Evolutionary conservation across 2,888 invertebrate genomes (phyloP), one percentile per base, ranked within the genome.

Genomic region (Eilema griseolum): DNA sequence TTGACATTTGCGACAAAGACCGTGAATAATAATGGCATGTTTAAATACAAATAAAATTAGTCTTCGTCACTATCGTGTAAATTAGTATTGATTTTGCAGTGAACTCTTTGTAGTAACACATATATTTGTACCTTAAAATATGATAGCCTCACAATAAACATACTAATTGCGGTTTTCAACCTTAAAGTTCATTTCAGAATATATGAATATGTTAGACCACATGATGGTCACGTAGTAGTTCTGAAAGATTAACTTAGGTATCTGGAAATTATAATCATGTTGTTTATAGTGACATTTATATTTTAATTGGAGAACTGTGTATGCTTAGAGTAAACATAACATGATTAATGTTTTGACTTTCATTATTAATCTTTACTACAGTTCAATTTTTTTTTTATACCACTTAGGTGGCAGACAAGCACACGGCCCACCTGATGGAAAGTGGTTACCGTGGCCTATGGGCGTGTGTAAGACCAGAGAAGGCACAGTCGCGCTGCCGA

Each of bases 1-100:
- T 90, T 90, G 88, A 88, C 89, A 83, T 84, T 82, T 61, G 76
- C 71, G 76, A 80, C 85, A 83, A 86, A 85, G 85, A 84, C 86
- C 82, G 82, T 85, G 83, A 79, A 81, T 81, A 79, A 74, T 75
- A 73, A 74, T 75, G 78, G 72, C 72, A 78, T 76, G 77, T 79
- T 75, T 72, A 71, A 83, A 78, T 71, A 73, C 72, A 78, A 77
- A 79, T 67, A 70, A 56, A 62, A 67, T 69, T 66, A 71, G 73
- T 78, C 67, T 75, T 73, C 69, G 67, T 74, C 64, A 64, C 37
- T 75, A 65, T 70, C 28, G 52, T 74, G 57, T 62, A 75, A 77
- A 83, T 73, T 56, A 62, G 70, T 83, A 79, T 77, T 73, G 69
- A 77, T 83, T 76, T 73, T 80, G 52, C 67, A 67, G 59, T 71